A percentile compares a stretch with the other conserved stretches of the same genome.
phyloP scores from a whole-genome alignment of 2,797 vertebrate genomes.

The Microcaecilia unicolor region DNA sequence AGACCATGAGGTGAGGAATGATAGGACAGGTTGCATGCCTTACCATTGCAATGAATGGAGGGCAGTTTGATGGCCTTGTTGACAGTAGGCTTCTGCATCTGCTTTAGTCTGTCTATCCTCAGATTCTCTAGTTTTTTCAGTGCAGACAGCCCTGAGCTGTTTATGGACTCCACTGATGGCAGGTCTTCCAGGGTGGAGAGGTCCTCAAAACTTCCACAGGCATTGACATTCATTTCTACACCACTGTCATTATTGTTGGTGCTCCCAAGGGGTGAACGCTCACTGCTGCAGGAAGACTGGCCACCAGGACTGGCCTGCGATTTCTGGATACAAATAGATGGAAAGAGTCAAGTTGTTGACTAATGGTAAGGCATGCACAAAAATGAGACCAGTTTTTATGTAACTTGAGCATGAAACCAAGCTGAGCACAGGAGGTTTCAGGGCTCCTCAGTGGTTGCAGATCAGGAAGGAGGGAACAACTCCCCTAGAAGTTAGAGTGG shows the following conservation, averaged over 20 bases:
- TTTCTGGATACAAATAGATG: conserved; percentile 62
- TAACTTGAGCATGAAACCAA: no score
- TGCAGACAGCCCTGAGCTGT: conserved; percentile 69
- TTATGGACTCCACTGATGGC: conserved; percentile 49
- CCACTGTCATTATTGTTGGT: conserved; percentile 94
- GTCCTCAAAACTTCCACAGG: conserved; percentile 86
- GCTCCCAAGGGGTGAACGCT: conserved; percentile 86
- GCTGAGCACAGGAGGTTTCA: no score
- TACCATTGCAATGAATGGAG: conserved; percentile 67
- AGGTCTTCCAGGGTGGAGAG: conserved; percentile 81
- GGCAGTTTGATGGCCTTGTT: conserved; percentile 72
- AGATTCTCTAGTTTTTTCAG: conserved; percentile 87
- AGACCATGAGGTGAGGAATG: no score
- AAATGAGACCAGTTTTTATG: no score
- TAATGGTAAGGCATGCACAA: no score
- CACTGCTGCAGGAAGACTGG: conserved; percentile 92
- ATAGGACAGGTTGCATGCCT: conserved; percentile 9
- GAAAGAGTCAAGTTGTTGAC: no score
- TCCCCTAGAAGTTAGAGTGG: no score
- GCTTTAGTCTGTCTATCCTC: conserved; percentile 89
- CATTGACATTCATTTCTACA: conserved; percentile 92
- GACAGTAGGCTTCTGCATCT: conserved; percentile 70
- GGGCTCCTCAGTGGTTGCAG: no score
- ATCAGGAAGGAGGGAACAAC: no score
- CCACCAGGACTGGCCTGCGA: conserved; percentile 86